phyloP scores from a whole-genome alignment of 2,888 invertebrate species.

The Serrognathus titanus region DNA sequence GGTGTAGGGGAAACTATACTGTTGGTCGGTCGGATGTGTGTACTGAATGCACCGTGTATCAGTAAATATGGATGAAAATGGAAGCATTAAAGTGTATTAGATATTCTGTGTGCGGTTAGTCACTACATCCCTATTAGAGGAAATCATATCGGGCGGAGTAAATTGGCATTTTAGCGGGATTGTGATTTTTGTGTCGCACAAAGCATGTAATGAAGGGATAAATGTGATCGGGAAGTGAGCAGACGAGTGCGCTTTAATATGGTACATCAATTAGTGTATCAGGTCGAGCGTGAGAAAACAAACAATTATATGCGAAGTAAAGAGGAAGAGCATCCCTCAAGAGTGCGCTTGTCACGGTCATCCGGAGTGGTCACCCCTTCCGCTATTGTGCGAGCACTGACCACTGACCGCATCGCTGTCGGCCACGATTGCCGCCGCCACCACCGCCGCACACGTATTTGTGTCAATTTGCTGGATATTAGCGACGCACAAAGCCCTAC shows the following conservation, averaged over 20 bases:
- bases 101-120: slow-evolving; percentile 25
- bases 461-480: slow-evolving; percentile 46
- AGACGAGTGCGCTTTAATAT: slow-evolving; percentile 48
- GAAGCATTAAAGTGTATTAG: slow-evolving; percentile 21
- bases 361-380: slow-evolving; percentile 41
- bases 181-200: slow-evolving; percentile 41
- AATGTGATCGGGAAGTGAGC: slow-evolving; percentile 31
- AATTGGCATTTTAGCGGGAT: slow-evolving; percentile 42
- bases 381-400: slow-evolving; percentile 26
- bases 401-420: slow-evolving; percentile 33
- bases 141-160: slow-evolving; percentile 41
- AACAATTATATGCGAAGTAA: slow-evolving; percentile 48
- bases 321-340: slow-evolving; percentile 41
- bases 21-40: not conserved
- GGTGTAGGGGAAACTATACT: too few species aligned
- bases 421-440: slow-evolving; percentile 26
- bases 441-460: slow-evolving; percentile 35
- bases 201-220: slow-evolving; percentile 41
- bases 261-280: slow-evolving; percentile 50
- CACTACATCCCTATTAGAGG: slow-evolving; percentile 38
- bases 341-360: slow-evolving; percentile 47
- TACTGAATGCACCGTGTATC: not conserved
- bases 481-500: slow-evolving; percentile 35
- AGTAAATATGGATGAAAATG: not conserved
- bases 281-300: slow-evolving; percentile 50